Evolutionary conservation across 2,113 vertebrate species (phyloP), one percentile per base, ranked within the genome.

Genomic region (Pongo pygmaeus): DNA sequence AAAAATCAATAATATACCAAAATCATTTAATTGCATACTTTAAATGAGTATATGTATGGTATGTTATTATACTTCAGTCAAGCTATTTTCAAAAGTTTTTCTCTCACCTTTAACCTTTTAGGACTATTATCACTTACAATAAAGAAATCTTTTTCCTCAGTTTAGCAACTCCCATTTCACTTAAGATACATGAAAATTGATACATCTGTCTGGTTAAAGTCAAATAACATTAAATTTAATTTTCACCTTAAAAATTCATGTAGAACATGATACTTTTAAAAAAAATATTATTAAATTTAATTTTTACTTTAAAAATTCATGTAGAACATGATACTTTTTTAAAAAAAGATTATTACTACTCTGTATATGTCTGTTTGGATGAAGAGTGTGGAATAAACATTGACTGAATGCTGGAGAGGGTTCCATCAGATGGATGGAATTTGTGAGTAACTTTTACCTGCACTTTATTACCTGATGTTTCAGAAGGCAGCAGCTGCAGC

Each of bases 111-210:
- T 83, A 84, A 55, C 32, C 27, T 93, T 64, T 80, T 74, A 85
- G 18, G 77, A 86, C 35, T 70, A 20, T 11, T 59, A 61, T 69
- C 64, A 88, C 40, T 84, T 80, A 85, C 16, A 52, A 84, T 55
- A 14, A 91, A 91, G 55, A 95, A 93, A 55, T 52, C 6, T 35
- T 69, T 90, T 90, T 55, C 70, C 75, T 48, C 83, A 92, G 30
- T 88, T 88, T 48, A 84, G 57, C 25, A 61, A 83, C 61, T 91
- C 30, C 43, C 8, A 25, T 67, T 70, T 93, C 79, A 69, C 74
- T 92, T 89, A 48, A 94, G 40, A 81, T 48, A 59, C 12, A 35
- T 27, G 23, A 64, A 83, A 90, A 69, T n/a, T 61, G 74, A 59
- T 40, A 25, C 18, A 50, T 43, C 25, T 89, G 20, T 40, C 83